Conservation (phyloP, 30 jellyfish, hydroid and myxozoan species). For the Pelagia noctiluca region DNA sequence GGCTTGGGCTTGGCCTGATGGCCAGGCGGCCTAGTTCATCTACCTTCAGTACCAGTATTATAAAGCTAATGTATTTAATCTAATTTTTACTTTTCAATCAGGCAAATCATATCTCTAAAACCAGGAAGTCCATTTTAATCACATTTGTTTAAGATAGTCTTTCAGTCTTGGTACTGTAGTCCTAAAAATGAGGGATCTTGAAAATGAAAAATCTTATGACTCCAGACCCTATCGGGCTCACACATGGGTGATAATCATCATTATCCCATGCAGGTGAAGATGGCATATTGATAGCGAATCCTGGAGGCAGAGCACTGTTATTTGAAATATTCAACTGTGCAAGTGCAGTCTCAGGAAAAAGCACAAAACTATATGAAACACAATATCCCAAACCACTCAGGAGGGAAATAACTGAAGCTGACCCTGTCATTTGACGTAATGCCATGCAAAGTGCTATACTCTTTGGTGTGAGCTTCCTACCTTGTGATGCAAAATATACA, state of each 20-base stretch:
- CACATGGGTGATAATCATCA: neutral
- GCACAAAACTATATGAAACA: conserved; percentile 14
- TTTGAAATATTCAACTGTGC: conserved; percentile 5
- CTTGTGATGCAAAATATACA: conserved; percentile 49
- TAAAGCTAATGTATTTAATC: too few species aligned
- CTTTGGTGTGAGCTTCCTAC: conserved; percentile 56
- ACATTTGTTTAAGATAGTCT: too few species aligned
- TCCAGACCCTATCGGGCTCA: too few species aligned
- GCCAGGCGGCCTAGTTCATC: too few species aligned
- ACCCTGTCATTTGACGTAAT: conserved; percentile 50
- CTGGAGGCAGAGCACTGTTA: conserved; percentile 4
- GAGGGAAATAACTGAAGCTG: conserved; percentile 26
- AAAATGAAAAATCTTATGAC: too few species aligned
- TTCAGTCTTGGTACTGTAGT: too few species aligned
- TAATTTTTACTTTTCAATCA: too few species aligned
- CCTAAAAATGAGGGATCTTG: too few species aligned
- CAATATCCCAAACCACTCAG: conserved; percentile 58
- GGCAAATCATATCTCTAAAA: too few species aligned
- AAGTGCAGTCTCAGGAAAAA: conserved; percentile 46
- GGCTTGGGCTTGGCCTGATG: too few species aligned
- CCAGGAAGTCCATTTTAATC: too few species aligned
- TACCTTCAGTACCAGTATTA: too few species aligned
- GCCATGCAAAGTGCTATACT: conserved; percentile 60
- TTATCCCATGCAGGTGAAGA: neutral
- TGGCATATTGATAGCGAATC: neutral